phyloP scores from a whole-genome alignment of 2,113 vertebrate genomes.

The Perca fluviatilis region DNA sequence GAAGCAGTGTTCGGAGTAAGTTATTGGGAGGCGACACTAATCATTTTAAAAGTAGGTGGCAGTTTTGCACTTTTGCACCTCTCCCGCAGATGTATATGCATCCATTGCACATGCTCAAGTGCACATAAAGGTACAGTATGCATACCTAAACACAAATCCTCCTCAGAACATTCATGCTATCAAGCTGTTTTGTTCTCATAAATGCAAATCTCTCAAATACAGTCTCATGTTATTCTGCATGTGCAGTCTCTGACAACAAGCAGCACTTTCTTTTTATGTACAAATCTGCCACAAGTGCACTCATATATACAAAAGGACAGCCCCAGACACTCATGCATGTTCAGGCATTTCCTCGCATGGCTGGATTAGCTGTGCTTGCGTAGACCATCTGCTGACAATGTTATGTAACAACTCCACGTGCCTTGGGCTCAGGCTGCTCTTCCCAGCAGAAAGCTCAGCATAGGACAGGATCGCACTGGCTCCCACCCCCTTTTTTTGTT shows the following conservation, averaged over 20 bases:
- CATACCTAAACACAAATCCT: background rate
- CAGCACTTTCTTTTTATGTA: slow-evolving; percentile 17
- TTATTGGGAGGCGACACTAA: too few relatives aligned
- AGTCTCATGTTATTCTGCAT: background rate
- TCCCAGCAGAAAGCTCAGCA: slow-evolving; percentile 55
- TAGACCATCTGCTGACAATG: slow-evolving; percentile 79
- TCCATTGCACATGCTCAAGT: background rate
- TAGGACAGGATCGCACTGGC: slow-evolving; percentile 27
- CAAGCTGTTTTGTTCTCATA: slow-evolving; percentile 17
- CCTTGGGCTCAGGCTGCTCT: slow-evolving; percentile 71
- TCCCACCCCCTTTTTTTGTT: background rate
- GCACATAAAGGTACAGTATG: background rate
- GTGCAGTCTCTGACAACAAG: background rate
- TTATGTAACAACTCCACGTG: slow-evolving; percentile 79
- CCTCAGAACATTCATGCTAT: background rate
- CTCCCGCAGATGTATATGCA: slow-evolving; percentile 11
- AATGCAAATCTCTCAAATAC: slow-evolving; percentile 18
- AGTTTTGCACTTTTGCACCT: background rate
- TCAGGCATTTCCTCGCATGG: slow-evolving; percentile 56
- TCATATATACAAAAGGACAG: slow-evolving; percentile 34
- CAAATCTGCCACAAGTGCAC: slow-evolving; percentile 14
- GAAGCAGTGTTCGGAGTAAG: too few relatives aligned
- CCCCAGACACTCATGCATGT: slow-evolving; percentile 37
- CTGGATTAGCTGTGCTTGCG: slow-evolving; percentile 67
- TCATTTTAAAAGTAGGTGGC: too few relatives aligned